Percentiles rank a stretch among this genome's conserved stretches.
Conservation (phyloP, 2,888 invertebrate genomes). For the Exocentrus adspersus region DNA sequence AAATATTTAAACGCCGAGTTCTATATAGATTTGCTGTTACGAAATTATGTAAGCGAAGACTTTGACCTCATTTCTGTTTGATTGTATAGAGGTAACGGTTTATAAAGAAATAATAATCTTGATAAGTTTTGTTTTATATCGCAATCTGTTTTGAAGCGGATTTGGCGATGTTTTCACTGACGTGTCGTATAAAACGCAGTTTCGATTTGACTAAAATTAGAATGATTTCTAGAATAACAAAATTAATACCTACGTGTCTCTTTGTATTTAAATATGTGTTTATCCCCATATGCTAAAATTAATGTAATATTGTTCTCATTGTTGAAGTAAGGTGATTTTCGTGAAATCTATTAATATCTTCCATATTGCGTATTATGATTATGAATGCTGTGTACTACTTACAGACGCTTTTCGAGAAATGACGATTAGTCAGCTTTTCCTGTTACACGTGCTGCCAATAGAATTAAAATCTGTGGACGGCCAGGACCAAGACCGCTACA, state of each 20-base stretch:
- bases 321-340: slow-evolving; percentile 27
- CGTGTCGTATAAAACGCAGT: slow-evolving; percentile 37
- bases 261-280: slow-evolving; percentile 22
- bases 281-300: slow-evolving; percentile 22
- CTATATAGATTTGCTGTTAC: slow-evolving; percentile 49
- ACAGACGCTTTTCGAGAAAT: slow-evolving; percentile 27
- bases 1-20: slow-evolving; percentile 36
- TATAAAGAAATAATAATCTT: slow-evolving; percentile 33
- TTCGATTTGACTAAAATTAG: slow-evolving; percentile 37
- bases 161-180: slow-evolving; percentile 33
- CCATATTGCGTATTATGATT: slow-evolving; percentile 32
- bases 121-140: slow-evolving; percentile 32
- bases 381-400: slow-evolving; percentile 26
- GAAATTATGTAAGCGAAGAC: slow-evolving; percentile 49
- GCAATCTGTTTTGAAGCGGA: slow-evolving; percentile 23
- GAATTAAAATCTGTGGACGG: slow-evolving; percentile 2
- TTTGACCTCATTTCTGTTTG: slow-evolving; percentile 49
- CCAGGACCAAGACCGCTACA: slow-evolving; percentile 26
- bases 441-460: slow-evolving; percentile 24
- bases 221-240: slow-evolving; percentile 33
- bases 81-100: slow-evolving; percentile 36
- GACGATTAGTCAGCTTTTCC: slow-evolving; percentile 25
- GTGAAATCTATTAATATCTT: slow-evolving; percentile 32
- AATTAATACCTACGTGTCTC: slow-evolving; percentile 26
- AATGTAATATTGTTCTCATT: slow-evolving; percentile 26